Evolutionary conservation across 2,113 vertebrate genomes (phyloP).

Genomic region (Machaerirhynchus nigripectus): DNA sequence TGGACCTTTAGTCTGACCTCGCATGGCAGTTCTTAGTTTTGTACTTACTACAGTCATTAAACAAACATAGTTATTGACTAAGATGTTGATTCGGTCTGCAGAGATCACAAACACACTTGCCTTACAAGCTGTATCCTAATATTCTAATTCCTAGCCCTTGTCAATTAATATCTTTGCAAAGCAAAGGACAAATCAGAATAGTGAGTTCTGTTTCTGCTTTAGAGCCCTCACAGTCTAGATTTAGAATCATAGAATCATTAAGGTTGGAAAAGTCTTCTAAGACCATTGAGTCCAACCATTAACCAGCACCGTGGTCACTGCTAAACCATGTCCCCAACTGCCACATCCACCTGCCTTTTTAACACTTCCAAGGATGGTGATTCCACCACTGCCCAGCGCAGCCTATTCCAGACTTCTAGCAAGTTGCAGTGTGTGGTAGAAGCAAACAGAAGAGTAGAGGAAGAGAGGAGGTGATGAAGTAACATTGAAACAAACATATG

Average conservation of each 20-base stretch:
- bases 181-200: background rate
- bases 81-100: background rate
- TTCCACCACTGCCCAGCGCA: background rate
- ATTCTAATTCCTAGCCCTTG: background rate
- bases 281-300: background rate
- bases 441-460: background rate
- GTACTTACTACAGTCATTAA: slow-evolving; percentile 17
- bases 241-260: background rate
- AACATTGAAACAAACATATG: background rate
- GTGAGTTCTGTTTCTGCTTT: background rate
- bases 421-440: background rate
- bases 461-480: background rate
- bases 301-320: accelerated
- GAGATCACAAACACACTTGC: background rate
- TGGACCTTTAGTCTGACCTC: background rate
- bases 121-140: background rate
- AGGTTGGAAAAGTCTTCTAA: background rate
- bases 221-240: background rate
- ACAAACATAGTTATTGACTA: slow-evolving; percentile 33
- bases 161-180: background rate
- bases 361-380: background rate
- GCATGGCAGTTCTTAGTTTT: slow-evolving; percentile 12
- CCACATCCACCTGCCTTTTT: background rate
- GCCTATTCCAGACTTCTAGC: background rate
- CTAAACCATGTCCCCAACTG: background rate